Evolutionary conservation across 2,888 invertebrate genomes (phyloP).

Genomic region (Endomychus coccineus): DNA sequence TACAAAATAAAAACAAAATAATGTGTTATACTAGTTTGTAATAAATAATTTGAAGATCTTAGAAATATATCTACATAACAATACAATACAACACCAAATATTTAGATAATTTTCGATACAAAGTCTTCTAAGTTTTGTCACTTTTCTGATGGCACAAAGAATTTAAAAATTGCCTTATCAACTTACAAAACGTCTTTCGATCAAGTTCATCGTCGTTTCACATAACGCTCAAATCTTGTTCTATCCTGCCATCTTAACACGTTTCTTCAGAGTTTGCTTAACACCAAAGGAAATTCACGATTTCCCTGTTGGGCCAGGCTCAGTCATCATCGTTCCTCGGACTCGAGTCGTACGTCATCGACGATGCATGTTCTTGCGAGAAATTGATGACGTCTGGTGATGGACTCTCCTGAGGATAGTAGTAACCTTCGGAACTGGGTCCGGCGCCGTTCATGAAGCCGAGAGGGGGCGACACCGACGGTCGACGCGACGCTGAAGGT

Average conservation of each 20-base stretch:
- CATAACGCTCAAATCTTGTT: no score
- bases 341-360: slow-evolving; percentile 32
- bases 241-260: no score
- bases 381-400: slow-evolving; percentile 62
- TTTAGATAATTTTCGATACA: slow-evolving; percentile 8
- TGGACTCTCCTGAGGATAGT: slow-evolving; percentile 62
- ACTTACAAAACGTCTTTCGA: no score
- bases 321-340: slow-evolving; percentile 74
- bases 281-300: slow-evolving; percentile 44
- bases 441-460: slow-evolving; percentile 50
- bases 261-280: slow-evolving; percentile 27
- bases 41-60: slow-evolving; percentile 42
- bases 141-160: slow-evolving; percentile 42
- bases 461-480: slow-evolving; percentile 57
- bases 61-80: slow-evolving; percentile 44
- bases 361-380: slow-evolving; percentile 53
- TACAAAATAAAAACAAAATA: slow-evolving; percentile 27
- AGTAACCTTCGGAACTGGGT: slow-evolving; percentile 47
- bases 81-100: slow-evolving; percentile 43
- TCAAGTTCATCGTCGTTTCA: no score
- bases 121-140: no score
- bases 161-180: no score
- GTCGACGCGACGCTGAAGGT: slow-evolving; percentile 49
- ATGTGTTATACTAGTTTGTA: slow-evolving; percentile 19
- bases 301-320: slow-evolving; percentile 53